These are phyloP conservation scores for Pseudochaenichthys georgianus DNA, from an alignment of 2,797 vertebrate species.

Conservation along the genomic window DNA sequence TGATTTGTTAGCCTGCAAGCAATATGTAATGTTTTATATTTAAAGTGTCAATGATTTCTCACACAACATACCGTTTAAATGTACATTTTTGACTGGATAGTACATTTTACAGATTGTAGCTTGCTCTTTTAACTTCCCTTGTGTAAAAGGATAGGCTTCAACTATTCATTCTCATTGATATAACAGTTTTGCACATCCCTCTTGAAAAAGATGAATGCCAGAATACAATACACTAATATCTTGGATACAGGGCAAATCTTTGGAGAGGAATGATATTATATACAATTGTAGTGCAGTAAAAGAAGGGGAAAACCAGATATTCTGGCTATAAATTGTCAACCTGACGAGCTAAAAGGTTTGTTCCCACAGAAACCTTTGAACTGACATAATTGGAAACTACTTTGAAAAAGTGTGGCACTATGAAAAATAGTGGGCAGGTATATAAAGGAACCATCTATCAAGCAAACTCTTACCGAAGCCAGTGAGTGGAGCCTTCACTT, in stretches of 20 bases:
- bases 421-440: too few relatives aligned
- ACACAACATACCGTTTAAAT: background rate
- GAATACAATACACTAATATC: background rate
- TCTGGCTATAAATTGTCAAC: background rate
- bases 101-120: background rate
- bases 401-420: too few relatives aligned
- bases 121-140: background rate
- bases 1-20: conserved; percentile 13
- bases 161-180: background rate
- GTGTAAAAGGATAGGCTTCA: background rate
- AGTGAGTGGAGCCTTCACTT: too few relatives aligned
- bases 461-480: too few relatives aligned
- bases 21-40: background rate
- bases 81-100: background rate
- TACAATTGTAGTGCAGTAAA: background rate
- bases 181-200: background rate
- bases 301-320: background rate
- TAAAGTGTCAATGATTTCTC: conserved; percentile 12
- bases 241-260: background rate
- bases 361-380: too few relatives aligned
- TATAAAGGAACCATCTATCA: too few relatives aligned
- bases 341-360: too few relatives aligned
- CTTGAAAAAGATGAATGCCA: background rate
- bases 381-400: too few relatives aligned
- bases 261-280: background rate